Base-by-base conservation (phyloP, 2,113 vertebrate species). In the Prunella himalayana region DNA sequence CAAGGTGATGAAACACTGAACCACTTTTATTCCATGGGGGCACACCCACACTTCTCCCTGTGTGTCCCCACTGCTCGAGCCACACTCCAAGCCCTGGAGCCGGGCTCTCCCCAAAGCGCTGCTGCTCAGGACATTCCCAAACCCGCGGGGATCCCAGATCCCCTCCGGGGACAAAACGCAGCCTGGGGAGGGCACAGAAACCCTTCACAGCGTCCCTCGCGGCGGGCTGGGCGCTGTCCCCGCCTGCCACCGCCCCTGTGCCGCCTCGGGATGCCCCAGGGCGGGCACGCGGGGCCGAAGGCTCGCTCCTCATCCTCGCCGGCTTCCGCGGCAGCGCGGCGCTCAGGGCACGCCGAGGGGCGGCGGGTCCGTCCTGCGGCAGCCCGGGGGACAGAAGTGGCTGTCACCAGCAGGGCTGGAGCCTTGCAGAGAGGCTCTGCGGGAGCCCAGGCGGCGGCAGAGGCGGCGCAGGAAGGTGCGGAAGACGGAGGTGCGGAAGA, bases 401-500 rank as follows among this genome's bases (percentile, higher is more conserved):
- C 18, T 2, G 1, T 56, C 59, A 4, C 1, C 31, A 0, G 7
- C 18, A 0, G 44, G 57, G 35, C 3, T 0, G 3, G 87, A 33
- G 1, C 50, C 75, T 11, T 37, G 35, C 4, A 93, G 39, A 0
- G 37, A n/a, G 42, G 83, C n/a, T 22, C 20, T 79, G 1, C 91
- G 64, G 39, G 86, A 91, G 6, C 57, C 3, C 1, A 97, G 95
- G 23, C 92, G 53, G 13, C 95, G 82, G 88, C 98, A 98, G 14
- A 98, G 28, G 44, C 95, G 94, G 42, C 94, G 98, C 39, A 98
- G 13, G 70, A 97, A 96, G 22, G 37, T 31, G 68, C 98, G 98
- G 94, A 98, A 98, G 21, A 96, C 53, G 6, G 98, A 97, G 56
- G 98, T 98, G 93, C 98, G 98, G 92, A 98, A 98, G 91, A 98